Percentiles rank a stretch among this genome's conserved stretches.
Conservation (phyloP, 1,140 invertebrate species). For the Macrosteles quadrilineatus region DNA sequence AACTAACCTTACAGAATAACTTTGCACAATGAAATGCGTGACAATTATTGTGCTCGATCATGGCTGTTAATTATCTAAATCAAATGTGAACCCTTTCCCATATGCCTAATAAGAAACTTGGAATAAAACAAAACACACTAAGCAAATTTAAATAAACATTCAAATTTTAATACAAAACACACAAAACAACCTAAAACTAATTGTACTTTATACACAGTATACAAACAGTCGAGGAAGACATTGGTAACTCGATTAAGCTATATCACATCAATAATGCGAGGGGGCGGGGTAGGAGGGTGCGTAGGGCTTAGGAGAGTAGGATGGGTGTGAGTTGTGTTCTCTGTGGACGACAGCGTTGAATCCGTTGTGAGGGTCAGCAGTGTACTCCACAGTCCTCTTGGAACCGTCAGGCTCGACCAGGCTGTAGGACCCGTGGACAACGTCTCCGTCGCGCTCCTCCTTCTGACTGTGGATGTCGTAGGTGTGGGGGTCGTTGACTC, state of each 20-base stretch:
- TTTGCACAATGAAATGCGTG: too few relatives aligned
- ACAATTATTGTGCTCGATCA: too few relatives aligned
- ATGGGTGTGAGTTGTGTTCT: constrained; percentile 26
- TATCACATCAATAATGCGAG: too few relatives aligned
- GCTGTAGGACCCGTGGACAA: constrained; percentile 45
- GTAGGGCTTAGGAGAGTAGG: constrained; percentile 4
- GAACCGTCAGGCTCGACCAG: constrained; percentile 41
- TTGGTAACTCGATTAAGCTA: too few relatives aligned
- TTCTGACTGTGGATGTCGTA: constrained; percentile 55
- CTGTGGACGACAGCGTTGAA: constrained; percentile 42
- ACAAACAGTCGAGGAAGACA: neutral
- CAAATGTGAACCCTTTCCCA: too few relatives aligned
- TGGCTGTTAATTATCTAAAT: too few relatives aligned
- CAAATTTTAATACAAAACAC: constrained; percentile 16
- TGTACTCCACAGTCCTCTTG: constrained; percentile 39
- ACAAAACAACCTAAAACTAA: constrained; percentile 2
- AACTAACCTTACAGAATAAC: too few relatives aligned
- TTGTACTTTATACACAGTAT: constrained; percentile 21
- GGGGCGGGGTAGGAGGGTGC: constrained; percentile 16
- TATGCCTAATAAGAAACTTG: too few relatives aligned
- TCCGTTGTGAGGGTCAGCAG: constrained; percentile 39
- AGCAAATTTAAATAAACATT: too few relatives aligned
- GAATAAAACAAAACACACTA: too few relatives aligned
- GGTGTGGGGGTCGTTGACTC: constrained; percentile 56
- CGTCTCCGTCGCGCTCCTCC: constrained; percentile 52